phyloP scores from a whole-genome alignment of 2,888 invertebrate species.

The Nomada lathburiana region DNA sequence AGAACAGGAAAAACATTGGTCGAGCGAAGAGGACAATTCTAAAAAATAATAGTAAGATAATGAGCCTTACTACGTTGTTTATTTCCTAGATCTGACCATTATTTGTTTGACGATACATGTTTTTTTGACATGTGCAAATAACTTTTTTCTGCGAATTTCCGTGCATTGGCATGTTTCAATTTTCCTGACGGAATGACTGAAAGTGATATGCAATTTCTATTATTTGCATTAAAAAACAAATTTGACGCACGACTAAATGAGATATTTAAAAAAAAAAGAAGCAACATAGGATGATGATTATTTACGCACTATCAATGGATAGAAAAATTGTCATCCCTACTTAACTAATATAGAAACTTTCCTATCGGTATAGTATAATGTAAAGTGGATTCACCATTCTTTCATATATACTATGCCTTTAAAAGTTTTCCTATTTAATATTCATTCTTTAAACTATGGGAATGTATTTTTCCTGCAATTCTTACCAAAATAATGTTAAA shows the following conservation, averaged over 20 bases:
- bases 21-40: conserved; percentile 86
- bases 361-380: conserved; percentile 43
- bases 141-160: conserved; percentile 47
- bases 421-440: conserved; percentile 38
- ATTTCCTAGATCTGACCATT: conserved; percentile 59
- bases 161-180: conserved; percentile 52
- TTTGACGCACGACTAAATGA: conserved; percentile 33
- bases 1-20: conserved; percentile 88
- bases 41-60: conserved; percentile 76
- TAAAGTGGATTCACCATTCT: conserved; percentile 49
- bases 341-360: conserved; percentile 23
- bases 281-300: conserved; percentile 22
- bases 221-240: conserved; percentile 39
- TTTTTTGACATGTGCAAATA: conserved; percentile 57
- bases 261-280: conserved; percentile 32
- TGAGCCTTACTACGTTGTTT: conserved; percentile 51
- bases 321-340: conserved; percentile 37
- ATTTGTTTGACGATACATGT: conserved; percentile 46
- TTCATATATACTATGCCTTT: conserved; percentile 53
- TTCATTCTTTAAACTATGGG: conserved; percentile 40
- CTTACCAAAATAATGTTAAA: conserved; percentile 32
- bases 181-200: conserved; percentile 56
- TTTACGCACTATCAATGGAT: conserved; percentile 28
- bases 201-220: conserved; percentile 66
- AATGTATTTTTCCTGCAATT: conserved; percentile 46